Evolutionary conservation across 2,888 invertebrate species (phyloP), one percentile per base, ranked within the genome.

Genomic region (Rosalia funebris): DNA sequence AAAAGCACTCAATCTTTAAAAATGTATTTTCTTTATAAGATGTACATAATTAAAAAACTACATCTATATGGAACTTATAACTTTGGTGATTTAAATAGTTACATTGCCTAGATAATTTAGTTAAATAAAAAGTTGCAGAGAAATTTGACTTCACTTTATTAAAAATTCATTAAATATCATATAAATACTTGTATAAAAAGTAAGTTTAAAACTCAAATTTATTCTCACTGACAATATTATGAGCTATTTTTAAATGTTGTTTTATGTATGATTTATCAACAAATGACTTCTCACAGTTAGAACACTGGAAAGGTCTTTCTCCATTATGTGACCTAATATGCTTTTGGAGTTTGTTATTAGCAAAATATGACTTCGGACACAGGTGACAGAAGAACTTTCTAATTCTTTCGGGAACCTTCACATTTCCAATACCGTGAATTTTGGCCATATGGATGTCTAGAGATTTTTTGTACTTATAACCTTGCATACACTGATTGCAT

Each of bases 211-310:
- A 34, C 19, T 36, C 34, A 16, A 48, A 9, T 52, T 52, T 52
- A 31, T 12, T 31, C 10, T 7, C 16, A 16, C 17, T 47, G 9
- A 14, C 7, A 39, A 62, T 84, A 79, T 72, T 4, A 82, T 74
- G 57, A 81, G 85, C 69, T 80, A 81, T 68, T 83, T 84, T 83
- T 82, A 84, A 62, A 83, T 85, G 66, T 82, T 80, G 76, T 14
- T 84, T 83, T 14, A 85, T 82, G 62, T 86, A 86, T 0, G 83
- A 84, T 64, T 86, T 84, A 68, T 85, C 85, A 10, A 74, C 85
- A 57, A 78, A 78, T 46, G 72, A 63, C 48, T 77, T 78, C 9
- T 74, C 70, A 60, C 78, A 78, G 54, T 71, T 60, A 4, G 73
- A 66, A 62, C 78, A 79, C n/a, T 67, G 64, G 54, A 77, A 79